Base-by-base conservation (phyloP, 2,888 invertebrate genomes). In the Apoda limacodes region DNA sequence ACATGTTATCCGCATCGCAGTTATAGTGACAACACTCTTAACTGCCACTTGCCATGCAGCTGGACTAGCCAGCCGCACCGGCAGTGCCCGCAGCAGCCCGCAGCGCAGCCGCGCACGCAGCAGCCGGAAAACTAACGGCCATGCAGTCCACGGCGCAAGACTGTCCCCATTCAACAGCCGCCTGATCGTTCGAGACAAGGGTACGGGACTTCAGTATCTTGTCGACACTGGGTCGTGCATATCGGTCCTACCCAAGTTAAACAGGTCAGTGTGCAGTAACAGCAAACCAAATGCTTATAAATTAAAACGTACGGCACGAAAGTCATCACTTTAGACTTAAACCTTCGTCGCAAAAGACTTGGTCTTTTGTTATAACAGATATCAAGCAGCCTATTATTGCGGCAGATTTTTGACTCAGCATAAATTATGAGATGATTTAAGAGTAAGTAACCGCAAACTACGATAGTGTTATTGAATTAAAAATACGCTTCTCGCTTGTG, bases 341-440 rank as follows among this genome's bases (percentile, higher is more conserved):
- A n/a, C n/a, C n/a, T n/a, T n/a, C n/a, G n/a, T n/a, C n/a, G n/a
- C n/a, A n/a, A n/a, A n/a, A n/a, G n/a, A n/a, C n/a, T n/a, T n/a
- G n/a, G n/a, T n/a, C n/a, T n/a, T n/a, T n/a, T n/a, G n/a, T n/a
- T n/a, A n/a, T 19, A 19, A 9, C 19, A 6, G 19, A n/a, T n/a
- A n/a, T n/a, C n/a, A n/a, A n/a, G n/a, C n/a, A n/a, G n/a, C n/a
- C n/a, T n/a, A n/a, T n/a, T n/a, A n/a, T n/a, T n/a, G n/a, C n/a
- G n/a, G n/a, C n/a, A n/a, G n/a, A n/a, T n/a, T n/a, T n/a, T n/a
- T 30, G 11, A 24, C 9, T 19, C 30, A 30, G 12, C 22, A 30
- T 23, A 24, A 24, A 20, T 13, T 30, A 22, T 24, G 23, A 19
- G 24, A 24, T 9, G 23, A 30, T 20, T 11, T n/a, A n/a, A n/a